A percentile compares a stretch with the other conserved stretches of the same genome.
Conservation (phyloP, 2,888 invertebrate genomes). For the Linyphia triangularis region DNA sequence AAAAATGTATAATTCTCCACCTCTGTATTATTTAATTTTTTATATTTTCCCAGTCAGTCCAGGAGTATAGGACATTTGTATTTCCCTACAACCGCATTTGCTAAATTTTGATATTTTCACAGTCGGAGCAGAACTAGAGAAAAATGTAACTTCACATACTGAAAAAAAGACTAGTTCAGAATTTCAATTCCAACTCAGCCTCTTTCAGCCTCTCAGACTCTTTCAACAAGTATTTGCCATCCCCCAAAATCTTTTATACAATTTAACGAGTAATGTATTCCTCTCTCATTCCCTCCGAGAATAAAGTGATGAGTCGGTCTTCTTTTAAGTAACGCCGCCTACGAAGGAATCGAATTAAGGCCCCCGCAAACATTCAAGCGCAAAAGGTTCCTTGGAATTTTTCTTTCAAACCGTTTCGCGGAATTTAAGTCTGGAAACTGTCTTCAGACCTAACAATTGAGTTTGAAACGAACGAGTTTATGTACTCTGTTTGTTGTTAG, state of each 20-base stretch:
- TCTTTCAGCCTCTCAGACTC: too few relatives aligned
- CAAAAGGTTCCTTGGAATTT: not conserved
- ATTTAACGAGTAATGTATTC: not conserved
- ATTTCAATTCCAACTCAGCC: too few relatives aligned
- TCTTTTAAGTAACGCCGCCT: not conserved
- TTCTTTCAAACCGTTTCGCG: not conserved
- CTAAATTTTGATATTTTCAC: too few relatives aligned
- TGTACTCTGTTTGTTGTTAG: slow-evolving; percentile 4
- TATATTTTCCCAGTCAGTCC: too few relatives aligned
- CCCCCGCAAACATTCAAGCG: not conserved
- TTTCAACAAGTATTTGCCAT: not conserved
- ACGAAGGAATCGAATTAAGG: not conserved
- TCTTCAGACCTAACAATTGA: not conserved
- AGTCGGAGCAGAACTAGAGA: too few relatives aligned
- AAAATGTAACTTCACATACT: too few relatives aligned
- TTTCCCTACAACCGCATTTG: too few relatives aligned
- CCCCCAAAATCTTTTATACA: not conserved
- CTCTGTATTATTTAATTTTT: too few relatives aligned
- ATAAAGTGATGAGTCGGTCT: not conserved
- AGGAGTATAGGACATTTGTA: too few relatives aligned
- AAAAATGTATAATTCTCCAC: too few relatives aligned
- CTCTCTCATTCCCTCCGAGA: not conserved
- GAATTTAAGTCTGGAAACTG: not conserved
- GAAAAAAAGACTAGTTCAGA: too few relatives aligned
- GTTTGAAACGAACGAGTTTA: slow-evolving; percentile 11